Conservation (phyloP, 2,113 vertebrate genomes). For the Gopherus flavomarginatus region DNA sequence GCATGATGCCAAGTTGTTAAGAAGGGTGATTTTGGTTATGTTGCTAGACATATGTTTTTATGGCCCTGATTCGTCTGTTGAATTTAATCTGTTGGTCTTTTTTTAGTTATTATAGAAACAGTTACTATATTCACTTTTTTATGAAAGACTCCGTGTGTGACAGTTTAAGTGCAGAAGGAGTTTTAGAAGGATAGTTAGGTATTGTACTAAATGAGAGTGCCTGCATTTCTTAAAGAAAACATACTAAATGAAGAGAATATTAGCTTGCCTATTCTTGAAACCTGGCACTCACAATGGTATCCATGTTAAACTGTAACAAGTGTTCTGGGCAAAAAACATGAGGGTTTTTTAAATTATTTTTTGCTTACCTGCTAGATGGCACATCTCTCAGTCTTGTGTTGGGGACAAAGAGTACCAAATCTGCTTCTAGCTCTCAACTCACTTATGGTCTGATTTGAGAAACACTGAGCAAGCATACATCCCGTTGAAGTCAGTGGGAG, state of each 20-base stretch:
- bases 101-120: constrained; percentile 70
- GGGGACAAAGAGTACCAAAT: constrained; percentile 3
- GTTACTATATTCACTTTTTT: constrained; percentile 69
- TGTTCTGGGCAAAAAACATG: neutral
- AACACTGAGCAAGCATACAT: neutral
- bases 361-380: constrained; percentile 25
- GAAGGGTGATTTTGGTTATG: constrained; percentile 64
- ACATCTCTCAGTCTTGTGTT: neutral
- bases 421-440: neutral
- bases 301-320: neutral
- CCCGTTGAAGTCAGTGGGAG: neutral
- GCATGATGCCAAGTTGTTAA: constrained; percentile 58
- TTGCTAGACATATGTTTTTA: constrained; percentile 61
- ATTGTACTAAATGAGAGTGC: neutral
- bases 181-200: constrained; percentile 22
- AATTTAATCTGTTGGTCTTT: constrained; percentile 56
- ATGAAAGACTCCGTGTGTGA: constrained; percentile 1
- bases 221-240: constrained; percentile 5
- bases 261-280: constrained; percentile 19
- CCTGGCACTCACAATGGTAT: neutral
- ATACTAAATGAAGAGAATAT: constrained; percentile 37
- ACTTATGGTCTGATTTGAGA: constrained; percentile 3
- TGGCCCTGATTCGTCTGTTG: constrained; percentile 57
- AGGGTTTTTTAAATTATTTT: neutral
- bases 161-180: neutral